phyloP scores from a whole-genome alignment of 2,797 vertebrate genomes.

The Apogon talboti region DNA sequence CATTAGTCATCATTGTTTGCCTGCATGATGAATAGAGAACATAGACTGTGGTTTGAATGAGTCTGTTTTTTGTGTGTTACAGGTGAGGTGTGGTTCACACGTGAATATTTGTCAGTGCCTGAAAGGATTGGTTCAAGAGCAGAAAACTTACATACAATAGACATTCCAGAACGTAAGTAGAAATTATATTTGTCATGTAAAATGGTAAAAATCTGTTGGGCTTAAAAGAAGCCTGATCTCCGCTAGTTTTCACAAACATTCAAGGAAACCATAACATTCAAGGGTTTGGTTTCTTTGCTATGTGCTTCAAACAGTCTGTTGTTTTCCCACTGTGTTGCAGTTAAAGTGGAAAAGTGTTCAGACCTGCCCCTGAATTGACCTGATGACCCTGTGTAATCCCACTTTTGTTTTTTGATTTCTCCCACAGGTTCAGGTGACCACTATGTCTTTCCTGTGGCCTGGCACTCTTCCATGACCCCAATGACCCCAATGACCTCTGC shows the following conservation, averaged over 20 bases:
- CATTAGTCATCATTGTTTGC: constrained; percentile 23
- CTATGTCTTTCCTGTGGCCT: constrained; percentile 54
- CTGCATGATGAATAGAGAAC: constrained; percentile 36
- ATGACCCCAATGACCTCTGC: constrained; percentile 70
- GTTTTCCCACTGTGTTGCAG: neutral
- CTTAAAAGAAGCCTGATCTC: no score
- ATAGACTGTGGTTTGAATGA: constrained; percentile 22
- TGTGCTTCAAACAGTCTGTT: neutral
- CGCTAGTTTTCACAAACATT: no score
- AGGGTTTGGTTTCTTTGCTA: neutral
- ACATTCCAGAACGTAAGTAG: constrained; percentile 68
- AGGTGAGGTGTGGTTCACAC: constrained; percentile 67
- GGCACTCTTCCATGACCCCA: constrained; percentile 54
- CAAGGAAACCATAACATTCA: no score
- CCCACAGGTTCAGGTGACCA: constrained; percentile 53
- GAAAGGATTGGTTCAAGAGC: constrained; percentile 33
- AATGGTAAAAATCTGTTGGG: no score
- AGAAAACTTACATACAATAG: constrained; percentile 25
- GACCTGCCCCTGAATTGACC: constrained; percentile 6
- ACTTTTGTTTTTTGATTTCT: constrained; percentile 39
- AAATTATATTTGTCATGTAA: constrained; percentile 3
- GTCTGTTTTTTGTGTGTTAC: constrained; percentile 40
- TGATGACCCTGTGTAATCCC: constrained; percentile 17
- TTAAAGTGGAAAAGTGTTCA: neutral
- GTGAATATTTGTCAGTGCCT: constrained; percentile 45